Base-by-base conservation (phyloP, 2,888 invertebrate genomes). In the Agonopterix arenella region DNA sequence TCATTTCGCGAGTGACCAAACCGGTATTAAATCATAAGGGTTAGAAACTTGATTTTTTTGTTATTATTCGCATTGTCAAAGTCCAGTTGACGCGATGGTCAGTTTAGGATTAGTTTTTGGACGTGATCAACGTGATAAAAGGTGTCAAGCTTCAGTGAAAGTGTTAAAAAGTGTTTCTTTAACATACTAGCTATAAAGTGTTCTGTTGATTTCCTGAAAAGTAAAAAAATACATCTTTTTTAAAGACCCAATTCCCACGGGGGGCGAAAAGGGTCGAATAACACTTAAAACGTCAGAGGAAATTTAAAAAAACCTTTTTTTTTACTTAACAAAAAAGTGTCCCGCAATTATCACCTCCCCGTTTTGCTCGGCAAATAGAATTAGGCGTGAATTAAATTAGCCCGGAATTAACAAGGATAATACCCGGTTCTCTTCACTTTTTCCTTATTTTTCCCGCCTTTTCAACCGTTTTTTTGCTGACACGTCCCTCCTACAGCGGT, bases 331-430 rank as follows among this genome's bases (percentile, higher is more conserved):
- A 71, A 76, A 84, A 84, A 86, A 84, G 68, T 71, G 75, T 75
- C 79, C 72, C 73, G 77, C 80, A 88, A 85, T 89, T 89, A 88
- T 84, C 86, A 84, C 88, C 78, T 82, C 78, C 80, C 80, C 84
- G 77, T 83, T 85, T 81, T 81, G 61, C 83, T 83, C 80, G 63
- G 77, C 80, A 86, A 89, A 88, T 89, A 88, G 88, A 88, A 88
- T 89, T 88, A 88, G 78, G 84, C 81, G 82, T 64, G 83, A 88
- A 89, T 88, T 86, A 84, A 85, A 89, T 89, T 88, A 86, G 76
- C 80, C 79, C 68, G 73, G 86, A 80, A 88, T 88, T 89, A 89
- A 84, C 88, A 85, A 79, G 88, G 86, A 88, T 89, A 88, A 89
- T 88, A 76, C 80, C 73, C 70, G 75, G 70, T 75, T 76, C 70